Conservation (phyloP, 2,888 invertebrate species). For the Eupithecia dodoneata region DNA sequence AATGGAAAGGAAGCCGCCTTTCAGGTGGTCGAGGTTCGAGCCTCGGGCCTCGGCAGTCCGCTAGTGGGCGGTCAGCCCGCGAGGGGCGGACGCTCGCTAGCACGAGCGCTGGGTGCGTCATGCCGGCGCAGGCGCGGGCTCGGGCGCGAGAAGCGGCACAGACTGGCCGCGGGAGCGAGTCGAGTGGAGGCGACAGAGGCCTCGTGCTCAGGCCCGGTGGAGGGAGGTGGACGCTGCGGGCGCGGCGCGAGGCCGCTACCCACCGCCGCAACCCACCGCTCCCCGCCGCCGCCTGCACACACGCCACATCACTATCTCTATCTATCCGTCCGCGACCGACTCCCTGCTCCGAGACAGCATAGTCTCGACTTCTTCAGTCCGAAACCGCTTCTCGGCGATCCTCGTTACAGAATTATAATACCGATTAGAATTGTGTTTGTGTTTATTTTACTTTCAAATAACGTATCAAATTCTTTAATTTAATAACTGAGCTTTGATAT, state of each 20-base stretch:
- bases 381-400: constrained; percentile 72
- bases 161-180: constrained; percentile 74
- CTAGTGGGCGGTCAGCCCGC: constrained; percentile 45
- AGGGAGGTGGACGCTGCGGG: constrained; percentile 58
- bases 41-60: constrained; percentile 29
- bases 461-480: neutral
- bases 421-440: constrained; percentile 39
- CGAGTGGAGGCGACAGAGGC: constrained; percentile 24
- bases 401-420: constrained; percentile 35
- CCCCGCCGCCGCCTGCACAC: constrained; percentile 74
- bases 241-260: constrained; percentile 67
- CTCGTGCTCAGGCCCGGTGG: constrained; percentile 29
- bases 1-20: constrained; percentile 65
- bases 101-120: constrained; percentile 3
- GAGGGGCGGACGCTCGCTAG: constrained; percentile 32
- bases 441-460: constrained; percentile 31
- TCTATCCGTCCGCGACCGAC: constrained; percentile 33
- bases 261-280: constrained; percentile 73
- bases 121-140: constrained; percentile 42
- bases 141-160: constrained; percentile 75
- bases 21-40: constrained; percentile 51
- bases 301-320: constrained; percentile 71
- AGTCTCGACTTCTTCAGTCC: constrained; percentile 54
- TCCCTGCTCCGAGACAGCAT: constrained; percentile 49
- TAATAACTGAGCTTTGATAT: constrained; percentile 23